These are phyloP conservation scores for Venusia cambrica DNA, from an alignment of 2,888 invertebrate species.

Conservation along the genomic window DNA sequence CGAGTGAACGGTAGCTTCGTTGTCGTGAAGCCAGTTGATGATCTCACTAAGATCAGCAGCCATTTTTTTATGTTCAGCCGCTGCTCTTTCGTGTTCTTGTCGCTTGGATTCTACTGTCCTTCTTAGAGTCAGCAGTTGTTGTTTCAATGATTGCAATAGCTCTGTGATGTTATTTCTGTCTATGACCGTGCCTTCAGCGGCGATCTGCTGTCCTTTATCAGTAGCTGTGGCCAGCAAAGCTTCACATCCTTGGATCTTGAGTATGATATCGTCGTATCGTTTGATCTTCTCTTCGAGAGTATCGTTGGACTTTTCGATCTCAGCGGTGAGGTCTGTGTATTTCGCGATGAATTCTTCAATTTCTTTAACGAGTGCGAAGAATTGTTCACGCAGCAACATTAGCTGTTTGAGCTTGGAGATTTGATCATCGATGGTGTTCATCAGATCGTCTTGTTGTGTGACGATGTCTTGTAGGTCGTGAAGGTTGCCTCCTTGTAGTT, in stretches of 20 bases:
- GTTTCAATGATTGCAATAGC: conserved; percentile 92
- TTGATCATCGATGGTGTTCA: conserved; percentile 92
- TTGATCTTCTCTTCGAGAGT: conserved; percentile 93
- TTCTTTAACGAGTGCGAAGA: conserved; percentile 91
- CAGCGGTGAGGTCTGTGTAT: conserved; percentile 91
- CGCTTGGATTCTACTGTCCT: conserved; percentile 91
- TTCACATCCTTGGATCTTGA: conserved; percentile 94
- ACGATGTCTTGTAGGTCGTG: conserved; percentile 90
- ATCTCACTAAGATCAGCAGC: conserved; percentile 91
- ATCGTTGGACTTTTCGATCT: conserved; percentile 91
- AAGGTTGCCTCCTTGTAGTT: conserved; percentile 87
- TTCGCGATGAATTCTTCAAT: conserved; percentile 93
- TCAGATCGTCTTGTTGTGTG: conserved; percentile 91
- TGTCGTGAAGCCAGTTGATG: conserved; percentile 90
- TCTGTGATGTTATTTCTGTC: conserved; percentile 94
- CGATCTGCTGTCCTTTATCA: conserved; percentile 96
- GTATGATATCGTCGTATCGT: conserved; percentile 91
- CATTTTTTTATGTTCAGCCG: conserved; percentile 93
- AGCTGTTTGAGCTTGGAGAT: conserved; percentile 90
- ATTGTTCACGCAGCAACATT: conserved; percentile 91
- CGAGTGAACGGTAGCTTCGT: conserved; percentile 90
- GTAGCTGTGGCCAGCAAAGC: conserved; percentile 92
- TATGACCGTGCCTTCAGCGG: conserved; percentile 92
- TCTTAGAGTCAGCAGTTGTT: conserved; percentile 89
- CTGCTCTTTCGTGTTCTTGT: conserved; percentile 92